These are phyloP conservation scores for Trachelus tabidus DNA, from an alignment of 2,888 invertebrate genomes.

Conservation along the genomic window DNA sequence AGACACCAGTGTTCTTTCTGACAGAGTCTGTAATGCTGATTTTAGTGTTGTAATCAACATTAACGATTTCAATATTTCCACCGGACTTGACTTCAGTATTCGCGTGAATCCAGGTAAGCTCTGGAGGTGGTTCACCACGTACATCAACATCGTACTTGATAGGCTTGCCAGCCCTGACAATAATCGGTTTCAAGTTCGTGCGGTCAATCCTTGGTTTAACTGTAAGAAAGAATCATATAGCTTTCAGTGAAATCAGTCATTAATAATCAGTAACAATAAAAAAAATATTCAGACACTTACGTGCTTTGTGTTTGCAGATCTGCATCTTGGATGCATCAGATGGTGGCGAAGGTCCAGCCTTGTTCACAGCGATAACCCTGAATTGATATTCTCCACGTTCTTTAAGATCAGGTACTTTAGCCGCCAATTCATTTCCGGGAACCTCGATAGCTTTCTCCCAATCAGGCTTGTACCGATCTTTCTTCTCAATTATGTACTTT, in stretches of 20 bases:
- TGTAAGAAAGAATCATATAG: slow-evolving; percentile 59
- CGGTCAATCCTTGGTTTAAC: slow-evolving; percentile 98
- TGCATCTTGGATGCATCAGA: slow-evolving; percentile 92
- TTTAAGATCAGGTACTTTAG: slow-evolving; percentile 85
- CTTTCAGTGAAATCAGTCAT: slow-evolving; percentile 12
- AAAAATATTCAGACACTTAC: slow-evolving; percentile 71
- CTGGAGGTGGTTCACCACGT: slow-evolving; percentile 95
- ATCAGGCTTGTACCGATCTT: slow-evolving; percentile 84
- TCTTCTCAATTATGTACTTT: slow-evolving; percentile 93
- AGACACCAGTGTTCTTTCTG: slow-evolving; percentile 89
- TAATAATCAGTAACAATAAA: slow-evolving; percentile 17
- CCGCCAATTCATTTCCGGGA: slow-evolving; percentile 79
- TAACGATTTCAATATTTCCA: slow-evolving; percentile 80
- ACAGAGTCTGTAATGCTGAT: slow-evolving; percentile 81
- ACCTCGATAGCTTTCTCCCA: slow-evolving; percentile 92
- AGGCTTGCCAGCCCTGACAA: slow-evolving; percentile 90
- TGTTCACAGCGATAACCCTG: slow-evolving; percentile 91
- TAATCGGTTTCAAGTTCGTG: slow-evolving; percentile 89
- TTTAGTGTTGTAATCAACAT: slow-evolving; percentile 92
- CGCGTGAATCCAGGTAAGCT: slow-evolving; percentile 89
- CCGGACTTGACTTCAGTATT: slow-evolving; percentile 81
- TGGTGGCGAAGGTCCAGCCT: slow-evolving; percentile 90
- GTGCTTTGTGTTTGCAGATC: slow-evolving; percentile 86
- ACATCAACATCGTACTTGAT: slow-evolving; percentile 95
- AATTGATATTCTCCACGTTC: slow-evolving; percentile 94